Base-by-base conservation (phyloP, 1,140 invertebrate species). In the Drosophila arizonae region DNA sequence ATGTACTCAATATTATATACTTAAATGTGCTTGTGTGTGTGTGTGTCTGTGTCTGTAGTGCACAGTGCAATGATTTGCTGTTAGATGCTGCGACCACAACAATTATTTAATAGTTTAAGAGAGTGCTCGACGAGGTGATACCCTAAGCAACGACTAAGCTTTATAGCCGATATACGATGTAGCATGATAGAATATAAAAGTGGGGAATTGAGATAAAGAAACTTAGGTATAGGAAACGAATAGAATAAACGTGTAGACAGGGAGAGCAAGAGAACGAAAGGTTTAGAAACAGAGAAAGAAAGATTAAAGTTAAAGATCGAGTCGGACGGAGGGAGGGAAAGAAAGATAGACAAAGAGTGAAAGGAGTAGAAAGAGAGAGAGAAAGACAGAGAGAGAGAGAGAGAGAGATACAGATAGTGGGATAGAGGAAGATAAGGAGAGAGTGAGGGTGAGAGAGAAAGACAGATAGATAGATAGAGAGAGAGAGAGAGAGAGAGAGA, bases 31-130 rank as follows among this genome's bases (percentile, higher is more conserved):
- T 9, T 36, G 5, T 41, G 8, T 50, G n/a, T 50, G n/a, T 17
- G 17, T 17, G 17, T 17, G 17, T 17, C 26, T 55, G 24, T 52
- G 30, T 61, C 57, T 73, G 26, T 77, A 61, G 61, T 33, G 48
- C 51, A 33, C 43, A 73, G 76, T 88, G 81, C 86, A 76, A 75
- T 66, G 61, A 74, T 70, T 74, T 81, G 67, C 66, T 71, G 51
- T 21, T 54, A 45, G 57, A 60, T 15, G 61, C 48, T 46, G 60
- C 33, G 54, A 58, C 77, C 65, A 85, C 75, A 77, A 70, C 81
- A 86, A 74, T 63, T 67, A 76, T 80, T 75, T 65, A 50, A 70
- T 52, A 50, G 43, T 66, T 51, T 10, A 65, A 46, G 28, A 21
- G 55, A 13, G 17, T 57, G 36, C 6, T 57, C 36, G 36, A 57